Evolutionary conservation across 2,113 vertebrate species (phyloP).

Genomic region (Rhinopomastus cyanomelas): DNA sequence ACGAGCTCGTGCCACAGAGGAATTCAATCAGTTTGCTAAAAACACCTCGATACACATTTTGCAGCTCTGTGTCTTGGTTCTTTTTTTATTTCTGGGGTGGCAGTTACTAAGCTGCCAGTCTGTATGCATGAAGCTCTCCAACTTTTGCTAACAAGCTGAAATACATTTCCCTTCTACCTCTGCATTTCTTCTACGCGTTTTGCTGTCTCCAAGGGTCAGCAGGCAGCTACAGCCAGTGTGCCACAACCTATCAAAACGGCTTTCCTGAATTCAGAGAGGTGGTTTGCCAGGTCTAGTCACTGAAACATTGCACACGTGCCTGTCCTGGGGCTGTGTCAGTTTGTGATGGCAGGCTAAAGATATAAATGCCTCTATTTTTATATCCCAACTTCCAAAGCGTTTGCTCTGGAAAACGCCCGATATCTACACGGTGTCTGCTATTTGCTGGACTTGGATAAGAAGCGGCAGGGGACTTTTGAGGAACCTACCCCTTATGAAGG

Average conservation of each 20-base stretch:
- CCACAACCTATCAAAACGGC: not conserved
- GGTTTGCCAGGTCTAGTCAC: not conserved
- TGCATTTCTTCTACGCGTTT: not conserved
- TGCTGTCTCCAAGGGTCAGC: not conserved
- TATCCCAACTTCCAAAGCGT: not conserved
- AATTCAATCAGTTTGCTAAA: not conserved
- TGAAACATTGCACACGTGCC: not conserved
- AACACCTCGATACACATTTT: not conserved
- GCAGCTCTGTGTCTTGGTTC: not conserved
- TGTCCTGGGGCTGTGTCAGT: not conserved
- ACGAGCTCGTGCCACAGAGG: not conserved
- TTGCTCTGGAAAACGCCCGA: not conserved
- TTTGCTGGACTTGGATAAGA: not conserved
- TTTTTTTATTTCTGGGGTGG: not conserved
- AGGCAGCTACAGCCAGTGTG: not conserved
- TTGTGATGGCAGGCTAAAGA: not conserved
- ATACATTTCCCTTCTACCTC: not conserved
- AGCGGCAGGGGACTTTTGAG: not conserved
- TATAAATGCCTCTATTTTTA: constrained; percentile 23
- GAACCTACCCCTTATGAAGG: not conserved
- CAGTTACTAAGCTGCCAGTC: not conserved
- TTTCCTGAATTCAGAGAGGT: not conserved
- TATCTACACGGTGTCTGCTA: not conserved
- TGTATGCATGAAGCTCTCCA: not conserved
- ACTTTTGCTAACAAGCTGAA: not conserved